Evolutionary conservation across 2,888 invertebrate species (phyloP).

Genomic region (Erynnis tages): DNA sequence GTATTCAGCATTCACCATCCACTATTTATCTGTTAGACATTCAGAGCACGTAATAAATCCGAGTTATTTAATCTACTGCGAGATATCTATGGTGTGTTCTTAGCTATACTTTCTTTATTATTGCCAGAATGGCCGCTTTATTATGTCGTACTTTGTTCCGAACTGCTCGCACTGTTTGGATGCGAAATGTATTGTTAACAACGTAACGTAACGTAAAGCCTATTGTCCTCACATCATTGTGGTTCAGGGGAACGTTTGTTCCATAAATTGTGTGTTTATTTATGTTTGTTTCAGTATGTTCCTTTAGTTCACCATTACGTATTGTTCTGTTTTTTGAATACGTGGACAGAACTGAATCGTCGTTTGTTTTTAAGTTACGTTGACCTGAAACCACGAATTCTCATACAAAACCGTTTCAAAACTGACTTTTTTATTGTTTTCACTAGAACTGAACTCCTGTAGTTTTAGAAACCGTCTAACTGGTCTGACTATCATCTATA

Average conservation of each 20-base stretch:
- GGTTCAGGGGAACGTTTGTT: slow-evolving; percentile 7
- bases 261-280: not conserved
- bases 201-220: not conserved
- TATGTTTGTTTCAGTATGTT: no score
- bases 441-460: no score
- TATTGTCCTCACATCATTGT: slow-evolving; percentile 5
- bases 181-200: slow-evolving; percentile 11
- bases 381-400: no score
- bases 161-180: slow-evolving; percentile 5
- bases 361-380: no score
- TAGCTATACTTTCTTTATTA: slow-evolving; percentile 38
- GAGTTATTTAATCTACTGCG: slow-evolving; percentile 68
- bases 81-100: slow-evolving; percentile 44
- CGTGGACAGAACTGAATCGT: no score
- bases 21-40: slow-evolving; percentile 61
- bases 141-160: slow-evolving; percentile 35
- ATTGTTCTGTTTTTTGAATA: no score
- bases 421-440: no score
- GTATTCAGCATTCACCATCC: slow-evolving; percentile 47
- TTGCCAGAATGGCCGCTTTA: slow-evolving; percentile 40
- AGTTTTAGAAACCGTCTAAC: no score
- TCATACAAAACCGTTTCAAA: no score
- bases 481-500: no score
- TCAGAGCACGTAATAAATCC: slow-evolving; percentile 68
- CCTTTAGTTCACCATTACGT: no score